Base-by-base conservation (phyloP, 35 echinoderm and acorn worm species). In the Ptychodera flava region DNA sequence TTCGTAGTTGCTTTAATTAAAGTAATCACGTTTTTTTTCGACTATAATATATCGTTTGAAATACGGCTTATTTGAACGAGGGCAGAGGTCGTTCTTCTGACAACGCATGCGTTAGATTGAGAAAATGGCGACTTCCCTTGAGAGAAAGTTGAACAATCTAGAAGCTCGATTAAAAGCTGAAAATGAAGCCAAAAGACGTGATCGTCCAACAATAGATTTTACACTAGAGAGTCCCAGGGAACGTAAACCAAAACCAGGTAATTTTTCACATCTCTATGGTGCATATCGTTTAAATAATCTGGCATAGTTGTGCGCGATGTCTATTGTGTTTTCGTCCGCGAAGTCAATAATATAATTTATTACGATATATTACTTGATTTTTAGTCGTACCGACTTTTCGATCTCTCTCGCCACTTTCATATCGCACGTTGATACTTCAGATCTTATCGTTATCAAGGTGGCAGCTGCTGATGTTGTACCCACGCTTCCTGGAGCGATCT, bases 171-270 rank as follows among this genome's bases (percentile, higher is more conserved):
- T 83, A 83, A 83, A 37, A 37, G 79, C 80, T 0, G 80, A 75
- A 30, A 75, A 83, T 45, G 87, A 89, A 53, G 87, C 79, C 1
- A 83, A 80, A 83, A 89, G 80, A 34, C 36, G 79, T 0, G 36
- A 89, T 53, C 81, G 80, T 82, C 87, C 80, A 1, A 76, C 34
- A 27, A 89, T 89, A 82, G 87, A 89, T 37, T 89, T 89, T 37
- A 89, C 31, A 33, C 87, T 83, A 32, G 87, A 89, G 29, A 82
- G 79, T 14, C 87, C 87, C 36, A 89, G 82, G 31, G 34, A 36
- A 30, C 87, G 52, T 35, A 82, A 80, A 45, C 87, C 79, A 33
- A 89, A 80, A 37, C 87, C 87, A 29, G 87, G 87, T 89, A 53
- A 82, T 52, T 82, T 15, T 34, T n/a, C 15, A 16, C 37, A 1